phyloP scores from a whole-genome alignment of 2,888 invertebrate species.

The Lissonota sp. region DNA sequence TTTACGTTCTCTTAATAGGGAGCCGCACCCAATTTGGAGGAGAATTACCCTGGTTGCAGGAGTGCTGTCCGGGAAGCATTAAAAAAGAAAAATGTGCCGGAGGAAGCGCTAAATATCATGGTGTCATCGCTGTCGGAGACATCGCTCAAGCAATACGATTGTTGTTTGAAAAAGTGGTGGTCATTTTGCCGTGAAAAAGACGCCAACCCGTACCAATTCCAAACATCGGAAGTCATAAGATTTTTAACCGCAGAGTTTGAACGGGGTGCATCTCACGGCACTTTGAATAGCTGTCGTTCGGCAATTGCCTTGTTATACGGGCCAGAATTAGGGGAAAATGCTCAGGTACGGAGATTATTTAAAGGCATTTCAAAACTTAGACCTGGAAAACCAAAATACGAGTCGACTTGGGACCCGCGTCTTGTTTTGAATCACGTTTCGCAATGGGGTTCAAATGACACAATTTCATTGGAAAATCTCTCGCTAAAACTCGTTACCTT shows the following conservation, averaged over 20 bases:
- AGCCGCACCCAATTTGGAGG: slow-evolving; percentile 37
- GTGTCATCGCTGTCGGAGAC: neutral
- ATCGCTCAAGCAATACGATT: neutral
- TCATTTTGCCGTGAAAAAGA: neutral
- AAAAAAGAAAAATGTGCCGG: neutral
- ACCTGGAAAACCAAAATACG: slow-evolving; percentile 52
- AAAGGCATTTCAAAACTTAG: slow-evolving; percentile 28
- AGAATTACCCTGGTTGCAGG: slow-evolving; percentile 47
- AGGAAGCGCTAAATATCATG: neutral
- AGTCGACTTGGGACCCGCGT: slow-evolving; percentile 44
- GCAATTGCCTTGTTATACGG: slow-evolving; percentile 13
- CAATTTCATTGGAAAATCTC: slow-evolving; percentile 27
- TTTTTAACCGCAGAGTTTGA: slow-evolving; percentile 14
- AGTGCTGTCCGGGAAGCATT: slow-evolving; percentile 22
- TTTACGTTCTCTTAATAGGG: slow-evolving; percentile 37
- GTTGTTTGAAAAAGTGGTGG: neutral
- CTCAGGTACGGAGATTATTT: slow-evolving; percentile 30
- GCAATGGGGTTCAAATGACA: slow-evolving; percentile 29
- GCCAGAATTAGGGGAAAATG: slow-evolving; percentile 23
- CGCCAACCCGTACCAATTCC: neutral
- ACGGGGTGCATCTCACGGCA: slow-evolving; percentile 17
- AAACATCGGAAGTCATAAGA: neutral
- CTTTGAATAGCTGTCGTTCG: slow-evolving; percentile 35
- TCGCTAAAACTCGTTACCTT: slow-evolving; percentile 44
- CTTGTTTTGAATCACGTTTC: slow-evolving; percentile 45